Base-by-base conservation (phyloP, 2,797 vertebrate genomes). In the Taenioides sp. region DNA sequence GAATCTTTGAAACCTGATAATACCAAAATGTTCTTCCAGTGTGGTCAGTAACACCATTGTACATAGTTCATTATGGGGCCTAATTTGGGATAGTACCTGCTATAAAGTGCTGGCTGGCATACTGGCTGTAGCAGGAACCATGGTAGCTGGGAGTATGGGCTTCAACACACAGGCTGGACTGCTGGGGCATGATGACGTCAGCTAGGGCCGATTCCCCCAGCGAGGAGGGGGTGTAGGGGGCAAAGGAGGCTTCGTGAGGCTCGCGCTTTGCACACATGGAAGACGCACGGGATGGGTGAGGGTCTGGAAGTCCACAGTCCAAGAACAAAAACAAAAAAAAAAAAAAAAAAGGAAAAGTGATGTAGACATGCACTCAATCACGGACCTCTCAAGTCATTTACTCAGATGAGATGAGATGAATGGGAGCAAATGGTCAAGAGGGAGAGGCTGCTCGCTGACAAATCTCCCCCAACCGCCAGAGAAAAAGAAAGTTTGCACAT, bases 161-260 rank as follows among this genome's bases (percentile, higher is more conserved):
- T 89, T 96, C 95, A 83, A 96, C 92, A 93, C 95, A 95, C 92
- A 95, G 93, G 94, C 94, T 88, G 91, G 93, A 92, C 92, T 95
- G 95, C 92, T 95, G 94, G 92, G 95, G 92, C 93, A 95, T 94
- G 93, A 95, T 94, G 93, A 96, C 93, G 92, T 95, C 95, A 92
- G 94, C 94, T 94, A 95, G 92, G 91, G 80, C 82, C 81, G 80
- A 88, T 83, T 88, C 86, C 79, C 86, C 86, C 75, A 89, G 84
- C 85, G 94, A 94, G 91, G 94, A 95, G 91, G 95, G 95, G 91
- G 95, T 96, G 94, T 94, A 96, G 92, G 95, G 96, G 90, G 95
- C 95, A 95, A 96, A 95, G 89, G 95, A 96, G 82, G 95, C 95
- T 95, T 96, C 95, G 91, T 95, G 94, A 91, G 95, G 95, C 95